Conservation (phyloP, 1,140 invertebrate species). For the Himalopsyche phryganea region DNA sequence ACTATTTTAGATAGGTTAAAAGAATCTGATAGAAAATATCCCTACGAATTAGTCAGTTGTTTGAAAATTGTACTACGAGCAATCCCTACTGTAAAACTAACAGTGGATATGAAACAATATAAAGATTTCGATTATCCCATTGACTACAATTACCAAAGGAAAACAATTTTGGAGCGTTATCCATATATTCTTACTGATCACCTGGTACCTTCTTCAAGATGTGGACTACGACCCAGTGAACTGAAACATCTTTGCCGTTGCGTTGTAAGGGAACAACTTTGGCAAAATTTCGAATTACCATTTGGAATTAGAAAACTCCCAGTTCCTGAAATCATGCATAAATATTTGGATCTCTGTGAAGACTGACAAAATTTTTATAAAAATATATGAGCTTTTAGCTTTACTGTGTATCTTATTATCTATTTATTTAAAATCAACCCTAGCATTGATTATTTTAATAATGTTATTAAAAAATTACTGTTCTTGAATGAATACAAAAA, state of each 20-base stretch:
- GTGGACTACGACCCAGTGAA: slow-evolving; percentile 58
- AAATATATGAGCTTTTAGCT: no score
- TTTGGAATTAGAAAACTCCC: slow-evolving; percentile 65
- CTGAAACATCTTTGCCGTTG: slow-evolving; percentile 65
- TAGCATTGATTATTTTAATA: no score
- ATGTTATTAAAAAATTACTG: no score
- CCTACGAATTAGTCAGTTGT: slow-evolving; percentile 63
- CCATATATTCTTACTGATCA: slow-evolving; percentile 58
- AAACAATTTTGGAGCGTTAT: slow-evolving; percentile 61
- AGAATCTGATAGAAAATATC: slow-evolving; percentile 61
- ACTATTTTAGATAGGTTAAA: slow-evolving; percentile 61
- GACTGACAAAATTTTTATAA: slow-evolving; percentile 51
- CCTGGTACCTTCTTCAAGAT: slow-evolving; percentile 59
- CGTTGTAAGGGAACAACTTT: slow-evolving; percentile 60
- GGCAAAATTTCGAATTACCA: slow-evolving; percentile 66
- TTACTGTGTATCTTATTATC: no score
- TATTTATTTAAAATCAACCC: no score
- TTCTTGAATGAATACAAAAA: no score
- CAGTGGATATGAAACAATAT: slow-evolving; percentile 40
- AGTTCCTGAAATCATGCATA: slow-evolving; percentile 60
- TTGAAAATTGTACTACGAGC: slow-evolving; percentile 64
- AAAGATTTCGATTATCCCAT: slow-evolving; percentile 41
- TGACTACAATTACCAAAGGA: slow-evolving; percentile 51
- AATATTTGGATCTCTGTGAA: slow-evolving; percentile 68
- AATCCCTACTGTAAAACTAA: slow-evolving; percentile 49